These are phyloP conservation scores for Drosophila setosimentum DNA, from an alignment of 2,888 invertebrate genomes.

Conservation along the genomic window DNA sequence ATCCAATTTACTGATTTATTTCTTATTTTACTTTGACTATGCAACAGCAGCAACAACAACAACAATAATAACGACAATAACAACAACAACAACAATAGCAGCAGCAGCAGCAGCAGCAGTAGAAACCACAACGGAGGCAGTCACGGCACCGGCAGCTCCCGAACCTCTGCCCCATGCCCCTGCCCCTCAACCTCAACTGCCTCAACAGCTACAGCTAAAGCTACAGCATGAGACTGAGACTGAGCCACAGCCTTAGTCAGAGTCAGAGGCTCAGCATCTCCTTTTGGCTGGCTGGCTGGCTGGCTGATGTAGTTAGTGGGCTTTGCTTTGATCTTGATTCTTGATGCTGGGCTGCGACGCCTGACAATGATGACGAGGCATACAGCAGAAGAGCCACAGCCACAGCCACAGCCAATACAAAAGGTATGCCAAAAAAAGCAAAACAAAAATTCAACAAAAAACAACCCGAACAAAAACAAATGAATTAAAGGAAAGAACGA, in stretches of 20 bases:
- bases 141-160: conserved; percentile 42
- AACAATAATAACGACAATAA: conserved; percentile 46
- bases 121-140: conserved; percentile 68
- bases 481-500: conserved; percentile 19
- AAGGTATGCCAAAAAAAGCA: conserved; percentile 65
- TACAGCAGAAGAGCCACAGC: conserved; percentile 30
- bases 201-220: conserved; percentile 6
- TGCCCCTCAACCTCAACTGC: conserved; percentile 21
- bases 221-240: conserved; percentile 11
- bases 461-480: conserved; percentile 29
- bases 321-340: conserved; percentile 80
- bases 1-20: conserved; percentile 82
- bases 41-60: conserved; percentile 57
- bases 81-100: conserved; percentile 47
- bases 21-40: conserved; percentile 81
- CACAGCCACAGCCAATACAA: conserved; percentile 58
- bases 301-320: conserved; percentile 74
- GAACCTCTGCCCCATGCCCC: conserved; percentile 25
- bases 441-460: conserved; percentile 23
- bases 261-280: conserved; percentile 26
- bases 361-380: conserved; percentile 81
- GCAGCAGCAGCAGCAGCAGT: conserved; percentile 38
- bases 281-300: conserved; percentile 16
- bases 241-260: conserved; percentile 15
- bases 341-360: conserved; percentile 74